Evolutionary conservation across 2,888 invertebrate species (phyloP).

Genomic region (Drosophila siamana): DNA sequence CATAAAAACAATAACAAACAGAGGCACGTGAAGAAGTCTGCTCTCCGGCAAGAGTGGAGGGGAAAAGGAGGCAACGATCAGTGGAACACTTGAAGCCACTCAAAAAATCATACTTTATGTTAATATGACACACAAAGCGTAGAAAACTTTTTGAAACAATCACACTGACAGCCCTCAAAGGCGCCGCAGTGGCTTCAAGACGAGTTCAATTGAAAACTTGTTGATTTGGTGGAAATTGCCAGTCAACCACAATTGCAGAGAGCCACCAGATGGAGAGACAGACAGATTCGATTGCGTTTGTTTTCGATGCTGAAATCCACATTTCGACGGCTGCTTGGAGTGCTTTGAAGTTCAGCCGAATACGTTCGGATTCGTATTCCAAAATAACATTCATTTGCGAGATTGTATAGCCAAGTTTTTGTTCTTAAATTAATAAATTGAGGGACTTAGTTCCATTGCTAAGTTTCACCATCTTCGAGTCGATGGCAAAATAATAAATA

Average conservation of each 20-base stretch:
- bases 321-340: constrained; percentile 49
- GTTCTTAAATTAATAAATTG: not conserved
- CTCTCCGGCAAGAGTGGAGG: constrained; percentile 2
- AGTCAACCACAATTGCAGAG: constrained; percentile 28
- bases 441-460: too few species aligned
- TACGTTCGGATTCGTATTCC: not conserved
- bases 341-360: constrained; percentile 64
- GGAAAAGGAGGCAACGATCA: constrained; percentile 32
- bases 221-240: constrained; percentile 26
- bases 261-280: constrained; percentile 2
- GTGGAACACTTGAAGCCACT: constrained; percentile 61
- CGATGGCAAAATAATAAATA: too few species aligned
- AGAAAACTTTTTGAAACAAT: constrained; percentile 63
- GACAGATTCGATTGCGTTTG: constrained; percentile 22
- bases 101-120: constrained; percentile 78
- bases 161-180: constrained; percentile 49
- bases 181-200: constrained; percentile 37
- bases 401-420: too few species aligned
- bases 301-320: constrained; percentile 47
- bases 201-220: constrained; percentile 48
- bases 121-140: constrained; percentile 81
- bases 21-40: constrained; percentile 62
- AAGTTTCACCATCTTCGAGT: too few species aligned
- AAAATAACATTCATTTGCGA: not conserved
- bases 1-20: constrained; percentile 60